Conservation (phyloP, 2,888 invertebrate genomes). For the Clanis bilineata region DNA sequence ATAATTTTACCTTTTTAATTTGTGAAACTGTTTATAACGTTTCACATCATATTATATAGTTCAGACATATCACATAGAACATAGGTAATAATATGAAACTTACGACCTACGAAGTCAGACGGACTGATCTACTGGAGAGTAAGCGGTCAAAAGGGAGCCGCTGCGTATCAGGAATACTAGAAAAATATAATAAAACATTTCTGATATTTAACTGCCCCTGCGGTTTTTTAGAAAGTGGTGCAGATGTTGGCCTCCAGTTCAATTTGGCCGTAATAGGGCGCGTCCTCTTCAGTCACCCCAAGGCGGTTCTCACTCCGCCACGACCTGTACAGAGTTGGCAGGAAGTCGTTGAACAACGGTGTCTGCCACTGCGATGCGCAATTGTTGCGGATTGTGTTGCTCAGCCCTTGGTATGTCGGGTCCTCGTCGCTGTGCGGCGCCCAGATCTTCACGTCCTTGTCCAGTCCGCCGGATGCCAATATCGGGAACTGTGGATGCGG, state of each 20-base stretch:
- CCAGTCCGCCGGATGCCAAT: constrained; percentile 95
- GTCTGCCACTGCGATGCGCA: constrained; percentile 48
- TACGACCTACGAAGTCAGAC: background rate
- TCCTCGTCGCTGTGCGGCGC: constrained; percentile 86
- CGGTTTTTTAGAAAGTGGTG: constrained; percentile 57
- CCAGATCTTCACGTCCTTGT: constrained; percentile 97
- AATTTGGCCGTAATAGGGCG: constrained; percentile 48
- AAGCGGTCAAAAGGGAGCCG: background rate
- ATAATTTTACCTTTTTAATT: too few species aligned
- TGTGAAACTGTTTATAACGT: background rate
- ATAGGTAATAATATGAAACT: background rate
- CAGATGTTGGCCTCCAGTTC: constrained; percentile 75
- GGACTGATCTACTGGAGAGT: background rate
- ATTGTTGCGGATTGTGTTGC: constrained; percentile 69
- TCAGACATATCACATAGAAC: too few species aligned
- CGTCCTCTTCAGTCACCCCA: constrained; percentile 44
- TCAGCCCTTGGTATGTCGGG: constrained; percentile 80
- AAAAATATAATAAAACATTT: background rate
- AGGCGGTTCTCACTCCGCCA: constrained; percentile 55
- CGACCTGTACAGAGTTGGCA: constrained; percentile 70
- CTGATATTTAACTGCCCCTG: background rate
- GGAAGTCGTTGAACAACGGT: constrained; percentile 73
- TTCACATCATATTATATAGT: background rate
- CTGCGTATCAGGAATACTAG: background rate
- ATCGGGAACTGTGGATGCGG: constrained; percentile 94